A percentile compares a stretch with the other conserved stretches of the same genome.
Evolutionary conservation across 2,888 invertebrate species (phyloP).

Genomic region (Rugalucina vietnamica): DNA sequence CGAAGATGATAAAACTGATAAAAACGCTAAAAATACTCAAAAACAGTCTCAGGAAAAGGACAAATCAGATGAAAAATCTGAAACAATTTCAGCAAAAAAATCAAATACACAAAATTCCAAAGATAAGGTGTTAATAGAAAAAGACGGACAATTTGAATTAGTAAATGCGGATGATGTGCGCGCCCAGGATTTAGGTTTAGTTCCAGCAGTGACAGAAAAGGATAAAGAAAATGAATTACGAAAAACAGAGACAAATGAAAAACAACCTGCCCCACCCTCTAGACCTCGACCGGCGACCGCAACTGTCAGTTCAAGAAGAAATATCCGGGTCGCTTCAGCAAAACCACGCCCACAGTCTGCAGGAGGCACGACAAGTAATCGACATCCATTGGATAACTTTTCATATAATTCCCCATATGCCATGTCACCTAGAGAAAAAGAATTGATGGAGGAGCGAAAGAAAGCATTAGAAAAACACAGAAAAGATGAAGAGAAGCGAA

Average conservation of each 20-base stretch:
- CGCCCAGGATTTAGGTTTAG: constrained; percentile 68
- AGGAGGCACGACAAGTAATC: constrained; percentile 16
- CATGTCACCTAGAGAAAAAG: constrained; percentile 74
- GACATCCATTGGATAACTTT: constrained; percentile 63
- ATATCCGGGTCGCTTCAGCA: constrained; percentile 56
- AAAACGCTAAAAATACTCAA: constrained; percentile 20
- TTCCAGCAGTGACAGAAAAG: constrained; percentile 51
- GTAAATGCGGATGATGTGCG: constrained; percentile 77
- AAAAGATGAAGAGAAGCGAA: constrained; percentile 68
- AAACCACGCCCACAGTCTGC: constrained; percentile 76
- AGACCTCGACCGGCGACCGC: constrained; percentile 77
- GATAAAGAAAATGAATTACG: constrained; percentile 59
- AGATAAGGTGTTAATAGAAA: constrained; percentile 80
- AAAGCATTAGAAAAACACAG: constrained; percentile 69
- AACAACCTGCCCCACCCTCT: constrained; percentile 69
- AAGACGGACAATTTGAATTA: constrained; percentile 80
- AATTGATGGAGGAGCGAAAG: constrained; percentile 66
- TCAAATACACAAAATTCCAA: constrained; percentile 62
- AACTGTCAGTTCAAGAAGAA: constrained; percentile 52
- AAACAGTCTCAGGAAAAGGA: constrained; percentile 58
- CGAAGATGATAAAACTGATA: constrained; percentile 45
- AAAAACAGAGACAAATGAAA: constrained; percentile 26
- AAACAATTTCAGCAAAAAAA: constrained; percentile 49
- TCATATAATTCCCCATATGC: constrained; percentile 80
- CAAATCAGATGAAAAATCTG: constrained; percentile 57